phyloP scores from a whole-genome alignment of 2,888 invertebrate genomes.

The Caenorhabditis sp. region DNA sequence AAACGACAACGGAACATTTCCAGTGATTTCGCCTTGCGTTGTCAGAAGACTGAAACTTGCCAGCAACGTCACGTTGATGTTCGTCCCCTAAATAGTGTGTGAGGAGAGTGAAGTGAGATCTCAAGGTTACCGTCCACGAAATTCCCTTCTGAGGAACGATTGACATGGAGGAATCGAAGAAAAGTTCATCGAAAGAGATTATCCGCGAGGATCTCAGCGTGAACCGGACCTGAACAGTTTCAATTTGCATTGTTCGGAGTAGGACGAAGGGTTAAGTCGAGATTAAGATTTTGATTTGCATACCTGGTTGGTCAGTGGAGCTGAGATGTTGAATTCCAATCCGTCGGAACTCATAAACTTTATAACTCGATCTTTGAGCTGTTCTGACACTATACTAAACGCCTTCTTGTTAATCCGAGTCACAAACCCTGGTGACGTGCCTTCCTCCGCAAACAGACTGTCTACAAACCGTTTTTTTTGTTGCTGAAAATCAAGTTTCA shows the following conservation, averaged over 20 bases:
- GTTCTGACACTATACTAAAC: conserved; percentile 69
- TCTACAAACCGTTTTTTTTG: too few species aligned
- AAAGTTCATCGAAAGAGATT: conserved; percentile 67
- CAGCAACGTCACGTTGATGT: conserved; percentile 72
- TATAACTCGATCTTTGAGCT: conserved; percentile 71
- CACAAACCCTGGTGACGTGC: conserved; percentile 75
- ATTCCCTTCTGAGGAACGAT: conserved; percentile 70
- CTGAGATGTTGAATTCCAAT: conserved; percentile 75
- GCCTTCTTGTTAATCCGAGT: conserved; percentile 70
- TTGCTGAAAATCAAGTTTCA: too few species aligned
- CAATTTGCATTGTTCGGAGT: background rate
- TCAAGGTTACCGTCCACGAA: conserved; percentile 70
- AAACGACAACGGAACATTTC: conserved; percentile 76
- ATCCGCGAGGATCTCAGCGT: conserved; percentile 66
- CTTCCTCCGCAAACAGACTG: conserved; percentile 75
- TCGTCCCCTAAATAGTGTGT: conserved; percentile 70
- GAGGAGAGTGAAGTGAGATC: background rate
- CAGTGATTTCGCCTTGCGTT: conserved; percentile 71
- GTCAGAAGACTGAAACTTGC: conserved; percentile 70
- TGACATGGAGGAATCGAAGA: conserved; percentile 69
- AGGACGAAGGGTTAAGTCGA: background rate
- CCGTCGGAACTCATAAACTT: conserved; percentile 76
- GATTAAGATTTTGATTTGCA: too few species aligned
- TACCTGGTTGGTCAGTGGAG: conserved; percentile 69
- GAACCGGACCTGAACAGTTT: conserved; percentile 66